phyloP scores from a whole-genome alignment of 2,888 invertebrate genomes.

The Drosophila nr. medialis region DNA sequence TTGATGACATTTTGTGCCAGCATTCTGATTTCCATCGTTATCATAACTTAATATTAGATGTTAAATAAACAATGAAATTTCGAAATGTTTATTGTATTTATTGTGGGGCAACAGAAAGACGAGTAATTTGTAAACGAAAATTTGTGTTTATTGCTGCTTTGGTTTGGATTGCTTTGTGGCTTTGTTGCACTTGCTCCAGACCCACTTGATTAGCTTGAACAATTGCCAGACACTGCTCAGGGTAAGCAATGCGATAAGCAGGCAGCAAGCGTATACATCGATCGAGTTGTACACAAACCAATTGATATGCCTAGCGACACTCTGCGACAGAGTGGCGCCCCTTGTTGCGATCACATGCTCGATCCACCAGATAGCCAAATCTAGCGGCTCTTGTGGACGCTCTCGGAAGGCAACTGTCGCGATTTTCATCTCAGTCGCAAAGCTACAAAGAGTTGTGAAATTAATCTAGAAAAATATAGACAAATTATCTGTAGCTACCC shows the following conservation, averaged over 20 bases:
- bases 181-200: constrained; percentile 2
- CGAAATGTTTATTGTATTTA: neutral
- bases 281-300: constrained; percentile 85
- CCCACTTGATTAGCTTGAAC: constrained; percentile 12
- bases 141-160: constrained; percentile 51
- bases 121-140: neutral
- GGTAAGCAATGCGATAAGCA: constrained; percentile 32
- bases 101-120: neutral
- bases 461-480: neutral
- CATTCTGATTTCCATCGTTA: neutral
- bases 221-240: constrained; percentile 29
- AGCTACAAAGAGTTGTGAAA: constrained; percentile 48
- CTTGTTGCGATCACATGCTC: constrained; percentile 87
- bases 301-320: constrained; percentile 85
- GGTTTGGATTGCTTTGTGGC: constrained; percentile 24
- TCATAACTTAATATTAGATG: neutral
- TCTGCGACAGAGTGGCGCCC: constrained; percentile 85
- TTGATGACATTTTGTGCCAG: neutral
- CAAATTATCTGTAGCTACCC: constrained; percentile 32
- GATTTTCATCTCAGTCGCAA: constrained; percentile 81
- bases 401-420: constrained; percentile 85
- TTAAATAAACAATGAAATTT: neutral
- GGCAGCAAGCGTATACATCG: constrained; percentile 84
- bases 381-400: constrained; percentile 86
- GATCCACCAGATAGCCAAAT: constrained; percentile 88